Evolutionary conservation across 2,113 vertebrate genomes (phyloP), one percentile per base, ranked within the genome.

Genomic region (Oceanodroma tethys): DNA sequence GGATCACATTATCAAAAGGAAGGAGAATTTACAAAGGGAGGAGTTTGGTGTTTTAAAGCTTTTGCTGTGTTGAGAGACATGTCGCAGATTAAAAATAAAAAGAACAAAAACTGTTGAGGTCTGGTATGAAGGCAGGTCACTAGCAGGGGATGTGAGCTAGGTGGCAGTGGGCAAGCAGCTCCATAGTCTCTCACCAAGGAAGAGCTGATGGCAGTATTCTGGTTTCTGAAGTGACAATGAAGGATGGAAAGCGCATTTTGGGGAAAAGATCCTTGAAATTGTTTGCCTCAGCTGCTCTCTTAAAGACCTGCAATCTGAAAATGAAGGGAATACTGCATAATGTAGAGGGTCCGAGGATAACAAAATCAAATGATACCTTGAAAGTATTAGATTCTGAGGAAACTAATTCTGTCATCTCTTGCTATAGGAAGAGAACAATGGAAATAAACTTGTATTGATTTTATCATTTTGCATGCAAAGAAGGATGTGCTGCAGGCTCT

Each of bases 281-380:
- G 2, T 82, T 83, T 95, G 14, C 50, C 11, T 27, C n/a, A 36
- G 30, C 8, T 74, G 10, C 47, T 78, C 1, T 48, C 27, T 60
- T 73, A 63, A 66, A 53, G 83, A 63, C 29, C 42, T 50, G 8
- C 10, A 18, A 7, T 86, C n/a, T 78, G 27, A 84, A 81, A 84
- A 67, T 32, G 36, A 81, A 74, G 13, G 43, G 30, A 67, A 81
- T 81, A 4, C 23, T 75, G 19, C 9, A 55, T 58, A 59, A 58
- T 0, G 0, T 32, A 63, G 20, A 62, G 9, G 2, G 15, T 67
- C 5, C 16, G 79, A 86, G 23, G 11, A 48, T 8, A 63, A 40
- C 16, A 81, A 72, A 63, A 79, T 53, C 14, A 60, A 75, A 78
- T 45, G 10, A 14, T 8, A 1, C 23, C 23, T 75, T 47, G 26